phyloP scores from a whole-genome alignment of 2,797 vertebrate species.

The Pseudomugil gertrudae region DNA sequence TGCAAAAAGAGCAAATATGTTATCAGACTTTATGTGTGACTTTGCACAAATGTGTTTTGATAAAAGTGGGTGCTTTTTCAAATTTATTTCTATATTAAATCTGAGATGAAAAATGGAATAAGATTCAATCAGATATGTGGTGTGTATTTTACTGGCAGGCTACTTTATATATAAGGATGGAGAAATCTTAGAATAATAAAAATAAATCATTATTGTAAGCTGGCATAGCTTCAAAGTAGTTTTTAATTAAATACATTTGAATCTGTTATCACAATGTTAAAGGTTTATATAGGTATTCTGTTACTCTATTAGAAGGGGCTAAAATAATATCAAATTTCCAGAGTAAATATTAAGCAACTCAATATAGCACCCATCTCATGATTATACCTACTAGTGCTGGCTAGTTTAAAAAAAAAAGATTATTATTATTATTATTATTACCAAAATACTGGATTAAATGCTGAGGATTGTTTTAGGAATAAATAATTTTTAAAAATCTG shows the following conservation, averaged over 20 bases:
- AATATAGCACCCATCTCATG: not conserved
- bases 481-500: conserved; percentile 10
- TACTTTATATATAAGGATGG: not conserved
- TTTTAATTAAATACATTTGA: not conserved
- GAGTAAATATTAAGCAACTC: not conserved
- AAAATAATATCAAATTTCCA: not conserved
- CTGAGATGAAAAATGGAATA: not conserved
- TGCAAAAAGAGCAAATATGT: conserved; percentile 3
- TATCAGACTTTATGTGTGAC: not conserved
- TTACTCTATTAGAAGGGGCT: not conserved
- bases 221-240: not conserved
- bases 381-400: not conserved
- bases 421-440: not conserved
- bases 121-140: conserved; percentile 14
- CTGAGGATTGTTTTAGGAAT: conserved; percentile 22
- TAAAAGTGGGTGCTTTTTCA: conserved; percentile 2
- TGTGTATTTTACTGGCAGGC: not conserved
- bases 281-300: not conserved
- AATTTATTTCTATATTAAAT: not conserved
- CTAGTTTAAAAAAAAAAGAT: not conserved
- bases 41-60: not conserved
- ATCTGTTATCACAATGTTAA: not conserved
- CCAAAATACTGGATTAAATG: conserved; percentile 15
- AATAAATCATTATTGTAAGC: not conserved
- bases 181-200: not conserved